These are phyloP conservation scores for Paramormyrops kingsleyae DNA, from an alignment of 2,113 vertebrate species.

Conservation along the genomic window DNA sequence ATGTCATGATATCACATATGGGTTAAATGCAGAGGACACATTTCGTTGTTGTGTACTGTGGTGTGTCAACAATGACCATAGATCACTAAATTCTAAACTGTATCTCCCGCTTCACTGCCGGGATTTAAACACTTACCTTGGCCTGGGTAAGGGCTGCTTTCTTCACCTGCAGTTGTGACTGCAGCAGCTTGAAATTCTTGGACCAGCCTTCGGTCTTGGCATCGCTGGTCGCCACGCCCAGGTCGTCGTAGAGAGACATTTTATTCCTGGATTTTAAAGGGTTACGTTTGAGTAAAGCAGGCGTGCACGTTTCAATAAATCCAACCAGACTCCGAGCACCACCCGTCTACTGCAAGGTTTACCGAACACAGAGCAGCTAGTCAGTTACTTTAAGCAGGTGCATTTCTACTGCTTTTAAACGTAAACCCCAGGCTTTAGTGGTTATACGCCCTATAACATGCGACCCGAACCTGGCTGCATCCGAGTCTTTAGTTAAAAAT, in stretches of 20 bases:
- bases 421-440: neutral
- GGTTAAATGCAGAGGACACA: too few species aligned
- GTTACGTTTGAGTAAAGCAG: neutral
- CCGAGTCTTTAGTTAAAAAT: neutral
- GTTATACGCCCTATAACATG: neutral
- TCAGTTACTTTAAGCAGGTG: neutral
- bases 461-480: neutral
- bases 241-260: neutral
- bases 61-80: too few species aligned
- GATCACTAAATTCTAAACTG: too few species aligned
- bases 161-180: conserved; percentile 96
- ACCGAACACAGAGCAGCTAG: neutral
- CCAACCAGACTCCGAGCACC: neutral
- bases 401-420: neutral
- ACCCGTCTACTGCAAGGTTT: neutral
- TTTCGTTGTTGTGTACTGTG: too few species aligned
- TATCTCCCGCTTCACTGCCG: neutral
- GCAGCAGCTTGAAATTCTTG: conserved; percentile 95
- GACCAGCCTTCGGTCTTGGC: conserved; percentile 98
- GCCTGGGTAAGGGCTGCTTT: conserved; percentile 94
- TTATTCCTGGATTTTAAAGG: neutral
- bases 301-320: neutral
- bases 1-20: too few species aligned
- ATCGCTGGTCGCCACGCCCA: conserved; percentile 67
- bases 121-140: conserved; percentile 64